A percentile compares a stretch with the other conserved stretches of the same genome.
Conservation (phyloP, 2,888 invertebrate genomes). For the Ophion ventricosus region DNA sequence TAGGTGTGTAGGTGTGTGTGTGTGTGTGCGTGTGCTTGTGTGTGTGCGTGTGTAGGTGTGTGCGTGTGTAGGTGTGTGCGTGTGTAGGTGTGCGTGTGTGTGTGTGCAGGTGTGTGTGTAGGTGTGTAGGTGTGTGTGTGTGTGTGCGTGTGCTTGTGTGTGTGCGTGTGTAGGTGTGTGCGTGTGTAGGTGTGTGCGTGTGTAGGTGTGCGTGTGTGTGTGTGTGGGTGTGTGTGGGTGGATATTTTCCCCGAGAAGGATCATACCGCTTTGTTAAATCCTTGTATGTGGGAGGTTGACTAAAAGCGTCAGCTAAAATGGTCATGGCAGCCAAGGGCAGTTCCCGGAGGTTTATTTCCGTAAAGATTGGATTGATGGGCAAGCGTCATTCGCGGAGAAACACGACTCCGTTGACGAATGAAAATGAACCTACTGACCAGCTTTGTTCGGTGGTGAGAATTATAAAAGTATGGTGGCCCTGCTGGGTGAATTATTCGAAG, state of each 20-base stretch:
- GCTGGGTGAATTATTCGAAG: too few relatives aligned
- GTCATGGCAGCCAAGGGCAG: too few relatives aligned
- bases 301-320: not conserved
- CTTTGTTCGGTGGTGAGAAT: too few relatives aligned
- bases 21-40: not conserved
- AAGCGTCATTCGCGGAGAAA: too few relatives aligned
- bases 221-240: not conserved
- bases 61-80: too few relatives aligned
- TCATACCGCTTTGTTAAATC: not conserved
- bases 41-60: not conserved
- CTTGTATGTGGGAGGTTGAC: constrained; percentile 2
- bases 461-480: too few relatives aligned
- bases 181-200: too few relatives aligned
- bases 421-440: too few relatives aligned
- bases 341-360: too few relatives aligned
- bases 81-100: not conserved
- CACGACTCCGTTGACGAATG: too few relatives aligned
- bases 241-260: not conserved
- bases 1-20: not conserved
- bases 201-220: not conserved
- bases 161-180: not conserved
- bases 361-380: too few relatives aligned
- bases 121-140: too few relatives aligned
- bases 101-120: not conserved
- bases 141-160: not conserved